phyloP scores from a whole-genome alignment of 2,888 invertebrate genomes.

The Brachyopa scutellaris region DNA sequence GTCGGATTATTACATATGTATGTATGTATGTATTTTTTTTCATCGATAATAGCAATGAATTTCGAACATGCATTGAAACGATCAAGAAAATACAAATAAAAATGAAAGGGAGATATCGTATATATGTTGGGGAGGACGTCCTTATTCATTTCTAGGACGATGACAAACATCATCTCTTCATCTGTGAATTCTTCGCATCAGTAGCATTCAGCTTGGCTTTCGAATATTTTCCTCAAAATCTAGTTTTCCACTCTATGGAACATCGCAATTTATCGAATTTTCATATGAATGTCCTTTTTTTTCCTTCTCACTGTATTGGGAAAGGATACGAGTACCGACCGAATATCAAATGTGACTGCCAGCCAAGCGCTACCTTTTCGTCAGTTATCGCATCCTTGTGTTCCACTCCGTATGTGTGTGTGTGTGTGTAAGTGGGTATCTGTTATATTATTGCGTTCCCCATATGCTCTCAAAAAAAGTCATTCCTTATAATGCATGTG shows the following conservation, averaged over 20 bases:
- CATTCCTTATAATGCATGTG: constrained; percentile 26
- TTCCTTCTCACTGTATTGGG: constrained; percentile 17
- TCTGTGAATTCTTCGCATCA: constrained; percentile 60
- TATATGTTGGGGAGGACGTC: too few relatives aligned
- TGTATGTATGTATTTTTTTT: background rate
- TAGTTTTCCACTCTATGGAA: constrained; percentile 79
- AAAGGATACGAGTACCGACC: constrained; percentile 12
- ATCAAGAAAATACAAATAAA: constrained; percentile 24
- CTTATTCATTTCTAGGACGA: constrained; percentile 22
- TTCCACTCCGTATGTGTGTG: too few relatives aligned
- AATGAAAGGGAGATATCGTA: too few relatives aligned
- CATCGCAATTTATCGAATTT: constrained; percentile 75
- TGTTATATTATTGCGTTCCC: constrained; percentile 28
- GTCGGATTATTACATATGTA: constrained; percentile 5
- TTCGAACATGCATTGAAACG: constrained; percentile 29
- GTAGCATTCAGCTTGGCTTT: constrained; percentile 55
- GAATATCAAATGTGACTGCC: constrained; percentile 31
- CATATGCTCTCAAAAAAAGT: background rate
- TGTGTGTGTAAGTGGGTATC: background rate
- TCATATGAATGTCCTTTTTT: constrained; percentile 70
- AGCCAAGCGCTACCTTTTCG: constrained; percentile 25
- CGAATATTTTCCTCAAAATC: constrained; percentile 74
- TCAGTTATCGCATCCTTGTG: constrained; percentile 16
- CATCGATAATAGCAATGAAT: constrained; percentile 4
- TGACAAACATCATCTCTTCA: constrained; percentile 40